These are phyloP conservation scores for Rhynchophorus ferrugineus DNA, from an alignment of 1,140 invertebrate species.

Conservation along the genomic window DNA sequence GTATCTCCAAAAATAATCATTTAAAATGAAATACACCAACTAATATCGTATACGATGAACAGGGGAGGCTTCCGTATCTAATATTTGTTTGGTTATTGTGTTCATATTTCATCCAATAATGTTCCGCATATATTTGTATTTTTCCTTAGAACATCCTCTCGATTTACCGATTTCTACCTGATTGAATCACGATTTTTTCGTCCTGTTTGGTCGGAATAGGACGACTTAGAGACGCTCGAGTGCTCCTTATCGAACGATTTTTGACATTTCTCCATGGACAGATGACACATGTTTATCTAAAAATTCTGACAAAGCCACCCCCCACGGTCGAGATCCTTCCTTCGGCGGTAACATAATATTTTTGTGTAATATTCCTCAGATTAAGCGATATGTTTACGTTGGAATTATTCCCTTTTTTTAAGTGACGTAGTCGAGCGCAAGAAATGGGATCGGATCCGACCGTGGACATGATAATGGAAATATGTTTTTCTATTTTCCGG, in stretches of 20 bases:
- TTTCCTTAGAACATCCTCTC: background rate
- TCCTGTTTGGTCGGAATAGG: conserved; percentile 14
- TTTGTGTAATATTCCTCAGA: conserved; percentile 22
- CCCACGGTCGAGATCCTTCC: no score
- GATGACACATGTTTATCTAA: conserved; percentile 25
- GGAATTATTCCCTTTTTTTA: conserved; percentile 25
- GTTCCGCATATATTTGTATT: conserved; percentile 9
- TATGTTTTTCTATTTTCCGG: conserved; percentile 17
- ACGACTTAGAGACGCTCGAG: conserved; percentile 22
- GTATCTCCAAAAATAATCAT: no score
- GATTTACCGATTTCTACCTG: conserved; percentile 13
- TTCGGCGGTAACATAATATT: conserved; percentile 23
- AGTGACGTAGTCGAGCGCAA: conserved; percentile 19
- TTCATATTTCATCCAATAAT: no score
- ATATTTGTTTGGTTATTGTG: no score
- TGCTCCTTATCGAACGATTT: conserved; percentile 23
- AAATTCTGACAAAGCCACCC: conserved; percentile 19
- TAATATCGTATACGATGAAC: no score
- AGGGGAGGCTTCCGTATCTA: no score
- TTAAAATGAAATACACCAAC: no score
- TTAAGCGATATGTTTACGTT: conserved; percentile 22
- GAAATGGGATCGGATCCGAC: conserved; percentile 17
- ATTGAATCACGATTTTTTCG: conserved; percentile 11
- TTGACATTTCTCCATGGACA: conserved; percentile 24
- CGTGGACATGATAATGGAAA: conserved; percentile 3